phyloP scores from a whole-genome alignment of 2,888 invertebrate species.

The Gastracanthus pulcherrimus region DNA sequence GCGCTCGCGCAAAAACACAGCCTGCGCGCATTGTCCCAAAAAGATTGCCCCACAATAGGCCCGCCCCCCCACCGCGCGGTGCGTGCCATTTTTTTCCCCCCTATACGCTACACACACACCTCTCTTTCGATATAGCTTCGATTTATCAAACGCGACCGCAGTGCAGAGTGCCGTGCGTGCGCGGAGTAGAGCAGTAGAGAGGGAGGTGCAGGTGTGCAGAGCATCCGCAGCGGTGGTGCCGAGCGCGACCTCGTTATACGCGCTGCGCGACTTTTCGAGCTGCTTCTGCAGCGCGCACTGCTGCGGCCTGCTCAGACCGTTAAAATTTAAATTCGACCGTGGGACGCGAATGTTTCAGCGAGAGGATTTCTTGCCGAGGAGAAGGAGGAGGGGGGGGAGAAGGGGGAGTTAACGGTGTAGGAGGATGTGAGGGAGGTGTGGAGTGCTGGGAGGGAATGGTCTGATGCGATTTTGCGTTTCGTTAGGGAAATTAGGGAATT shows the following conservation, averaged over 20 bases:
- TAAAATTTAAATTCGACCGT: constrained; percentile 51
- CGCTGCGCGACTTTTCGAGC: constrained; percentile 6
- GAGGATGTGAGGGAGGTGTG: too few relatives aligned
- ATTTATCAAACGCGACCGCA: constrained; percentile 42
- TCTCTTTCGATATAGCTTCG: constrained; percentile 2
- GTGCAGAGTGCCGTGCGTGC: constrained; percentile 23
- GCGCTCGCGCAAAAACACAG: background rate
- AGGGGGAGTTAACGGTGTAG: background rate
- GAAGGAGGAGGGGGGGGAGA: background rate
- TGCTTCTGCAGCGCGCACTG: too few relatives aligned
- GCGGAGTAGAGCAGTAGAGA: too few relatives aligned
- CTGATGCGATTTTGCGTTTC: too few relatives aligned
- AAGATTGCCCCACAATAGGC: background rate
- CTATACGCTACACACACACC: too few relatives aligned
- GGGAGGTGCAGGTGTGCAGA: background rate
- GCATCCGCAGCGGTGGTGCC: background rate
- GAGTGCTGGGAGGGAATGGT: too few relatives aligned
- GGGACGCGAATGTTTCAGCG: background rate
- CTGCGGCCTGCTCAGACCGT: background rate
- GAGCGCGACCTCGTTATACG: constrained; percentile 35
- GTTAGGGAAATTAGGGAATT: too few relatives aligned
- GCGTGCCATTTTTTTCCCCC: too few relatives aligned
- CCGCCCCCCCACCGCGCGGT: too few relatives aligned
- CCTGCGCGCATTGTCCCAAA: too few relatives aligned
- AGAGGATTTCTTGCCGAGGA: background rate